Evolutionary conservation across 2,113 vertebrate genomes (phyloP), one percentile per base, ranked within the genome.

Genomic region (Girardinichthys multiradiatus): DNA sequence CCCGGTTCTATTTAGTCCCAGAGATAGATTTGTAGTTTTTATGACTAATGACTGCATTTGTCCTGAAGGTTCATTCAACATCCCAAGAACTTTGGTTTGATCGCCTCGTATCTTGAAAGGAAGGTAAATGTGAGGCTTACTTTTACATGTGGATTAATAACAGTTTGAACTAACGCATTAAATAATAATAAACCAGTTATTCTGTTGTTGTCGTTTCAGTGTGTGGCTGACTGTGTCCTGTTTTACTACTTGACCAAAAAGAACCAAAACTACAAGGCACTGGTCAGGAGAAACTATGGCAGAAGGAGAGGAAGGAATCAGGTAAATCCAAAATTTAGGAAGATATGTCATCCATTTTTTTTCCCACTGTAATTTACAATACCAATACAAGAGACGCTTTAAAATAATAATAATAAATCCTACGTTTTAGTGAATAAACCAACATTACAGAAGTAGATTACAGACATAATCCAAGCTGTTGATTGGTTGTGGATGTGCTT

Each of bases 241-340:
- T 99, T 97, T 93, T 99, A 99, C 89, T 99, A 99, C 92, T 94
- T 99, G 93, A 98, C 98, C 57, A 99, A 99, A 95, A 99, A 99
- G 94, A 99, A 98, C 92, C 96, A 98, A 89, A 98, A 99, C 88
- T 99, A 96, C 86, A 99, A 99, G 94, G 96, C 97, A 1, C 93
- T 99, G 42, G 97, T 99, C 77, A 94, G 98, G 85, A 94, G 98
- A 35, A 99, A 99, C 92, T 98, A 98, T 5, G 42, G 42, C 1
- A 96, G 96, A 91, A 95, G 97, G 58, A 94, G 97, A 92, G 96
- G 97, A 76, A 95, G 96, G 91, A 99, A 99, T 82, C 97, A 98
- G 96, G 98, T 99, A 85, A 66, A 42, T 82, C 5, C 1, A 9
- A 58, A 1, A 5, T 54, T 57, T 28, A 12, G n/a, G 28, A 26